Percentiles rank a stretch among this genome's conserved stretches.
phyloP scores from a whole-genome alignment of 2,797 vertebrate species.

The Taenioides sp. region DNA sequence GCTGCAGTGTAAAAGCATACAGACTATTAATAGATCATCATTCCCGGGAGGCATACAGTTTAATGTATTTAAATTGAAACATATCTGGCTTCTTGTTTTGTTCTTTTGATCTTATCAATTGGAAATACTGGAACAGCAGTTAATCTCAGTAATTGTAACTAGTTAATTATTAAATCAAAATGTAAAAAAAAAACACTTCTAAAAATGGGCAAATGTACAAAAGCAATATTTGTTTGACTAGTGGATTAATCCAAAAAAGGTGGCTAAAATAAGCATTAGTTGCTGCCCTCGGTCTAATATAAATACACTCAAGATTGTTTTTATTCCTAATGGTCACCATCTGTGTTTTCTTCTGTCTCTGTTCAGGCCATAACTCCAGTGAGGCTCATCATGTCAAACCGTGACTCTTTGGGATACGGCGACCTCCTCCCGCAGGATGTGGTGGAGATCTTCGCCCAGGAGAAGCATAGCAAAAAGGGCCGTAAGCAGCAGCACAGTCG shows the following conservation, averaged over 20 bases:
- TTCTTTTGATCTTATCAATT: background rate
- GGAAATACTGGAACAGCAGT: too few relatives aligned
- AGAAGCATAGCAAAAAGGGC: conserved; percentile 63
- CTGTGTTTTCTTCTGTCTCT: background rate
- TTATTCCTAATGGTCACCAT: background rate
- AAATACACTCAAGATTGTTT: background rate
- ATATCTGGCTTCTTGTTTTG: background rate
- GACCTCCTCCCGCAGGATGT: conserved; percentile 79
- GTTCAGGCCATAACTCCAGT: conserved; percentile 51
- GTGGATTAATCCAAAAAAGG: too few relatives aligned
- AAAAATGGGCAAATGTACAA: too few relatives aligned
- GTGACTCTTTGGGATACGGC: conserved; percentile 75
- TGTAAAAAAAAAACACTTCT: too few relatives aligned
- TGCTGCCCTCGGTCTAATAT: background rate
- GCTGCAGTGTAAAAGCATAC: conserved; percentile 4
- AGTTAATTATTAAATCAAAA: too few relatives aligned
- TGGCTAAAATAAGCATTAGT: too few relatives aligned
- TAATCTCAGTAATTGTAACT: too few relatives aligned
- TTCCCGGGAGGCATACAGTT: conserved; percentile 1
- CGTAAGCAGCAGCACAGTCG: conserved; percentile 79
- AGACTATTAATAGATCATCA: conserved; percentile 10
- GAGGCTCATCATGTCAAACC: conserved; percentile 75
- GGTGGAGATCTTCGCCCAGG: conserved; percentile 75
- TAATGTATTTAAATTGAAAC: background rate
- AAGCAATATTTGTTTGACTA: too few relatives aligned